Conservation (phyloP, 2,113 vertebrate genomes). For the Limnothrissa miodon region DNA sequence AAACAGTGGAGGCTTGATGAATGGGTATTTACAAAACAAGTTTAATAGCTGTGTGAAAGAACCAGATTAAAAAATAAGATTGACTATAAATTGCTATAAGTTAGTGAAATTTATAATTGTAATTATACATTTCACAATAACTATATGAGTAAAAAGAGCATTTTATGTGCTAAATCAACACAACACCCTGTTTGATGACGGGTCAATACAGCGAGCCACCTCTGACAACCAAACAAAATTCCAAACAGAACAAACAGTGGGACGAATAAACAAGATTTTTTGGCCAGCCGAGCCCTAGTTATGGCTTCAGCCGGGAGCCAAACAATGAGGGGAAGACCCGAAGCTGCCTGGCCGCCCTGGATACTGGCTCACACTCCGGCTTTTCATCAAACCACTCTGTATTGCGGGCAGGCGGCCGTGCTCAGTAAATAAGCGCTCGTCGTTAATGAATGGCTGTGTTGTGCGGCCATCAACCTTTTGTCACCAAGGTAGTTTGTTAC, state of each 20-base stretch:
- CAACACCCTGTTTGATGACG: slow-evolving; percentile 32
- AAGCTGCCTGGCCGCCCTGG: slow-evolving; percentile 59
- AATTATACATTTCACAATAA: neutral
- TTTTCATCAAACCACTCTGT: slow-evolving; percentile 71
- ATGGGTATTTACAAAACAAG: neutral
- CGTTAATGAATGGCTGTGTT: slow-evolving; percentile 56
- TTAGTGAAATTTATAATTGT: too few species aligned
- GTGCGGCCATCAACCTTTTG: slow-evolving; percentile 42
- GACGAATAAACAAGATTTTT: slow-evolving; percentile 62
- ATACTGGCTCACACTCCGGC: slow-evolving; percentile 65
- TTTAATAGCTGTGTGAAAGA: neutral
- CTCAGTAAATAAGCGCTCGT: slow-evolving; percentile 56
- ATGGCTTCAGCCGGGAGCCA: slow-evolving; percentile 57
- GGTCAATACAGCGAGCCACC: slow-evolving; percentile 35
- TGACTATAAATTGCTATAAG: too few species aligned
- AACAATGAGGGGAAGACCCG: slow-evolving; percentile 44
- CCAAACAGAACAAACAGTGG: slow-evolving; percentile 42
- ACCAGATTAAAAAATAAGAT: too few species aligned
- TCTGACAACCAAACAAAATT: slow-evolving; percentile 40
- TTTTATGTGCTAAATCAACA: neutral
- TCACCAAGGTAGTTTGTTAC: slow-evolving; percentile 45
- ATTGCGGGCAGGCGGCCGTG: slow-evolving; percentile 57
- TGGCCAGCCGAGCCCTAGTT: slow-evolving; percentile 65
- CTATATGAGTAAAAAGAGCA: neutral
- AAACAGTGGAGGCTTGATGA: neutral